Base-by-base conservation (phyloP, 1,140 invertebrate genomes). In the Berghia stephanieae region DNA sequence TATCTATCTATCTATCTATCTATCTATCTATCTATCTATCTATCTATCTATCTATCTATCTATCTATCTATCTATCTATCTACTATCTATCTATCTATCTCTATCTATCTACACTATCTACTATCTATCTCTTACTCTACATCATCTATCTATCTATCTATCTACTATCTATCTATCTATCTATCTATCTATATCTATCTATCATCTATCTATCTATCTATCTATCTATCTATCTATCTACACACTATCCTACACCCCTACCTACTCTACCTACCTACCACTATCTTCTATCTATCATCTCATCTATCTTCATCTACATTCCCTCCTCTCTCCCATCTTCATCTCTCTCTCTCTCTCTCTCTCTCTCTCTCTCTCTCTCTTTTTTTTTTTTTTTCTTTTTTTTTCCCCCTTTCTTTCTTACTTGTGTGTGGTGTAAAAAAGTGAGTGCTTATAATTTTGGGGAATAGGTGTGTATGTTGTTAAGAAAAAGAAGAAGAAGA, bases 301-400 rank as follows among this genome's bases (percentile, higher is more conserved):
- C 13, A 27, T 71, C 36, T n/a, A 24, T 31, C 21, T 71, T 43
- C 34, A 3, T 46, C 36, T 43, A 38, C 8, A 5, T 3, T 43
- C 42, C 42, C 13, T 43, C 13, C 24, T 18, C 24, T 43, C 43
- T n/a, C 34, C 24, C 46, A 3, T 46, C 3, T 42, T 10, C 8
- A 4, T 71, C 42, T 44, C 24, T 42, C 69, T 71, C 42, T 44
- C 16, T 18, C 69, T 44, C 38, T 44, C 24, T 18, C 13, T 24
- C 13, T 44, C 69, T 71, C 42, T 44, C 24, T 42, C 42, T 71
- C 36, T 43, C 24, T 44, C 69, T 71, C 67, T 38, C 13, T 38
- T 38, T 69, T 38, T 24, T 36, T 24, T 38, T 38, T 36, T 69
- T 36, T 38, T 38, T 34, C 67, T 38, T 24, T 24, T 34, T 63